Evolutionary conservation across 2,797 vertebrate species (phyloP), one percentile per base, ranked within the genome.

Genomic region (Pipistrellus pygmaeus): DNA sequence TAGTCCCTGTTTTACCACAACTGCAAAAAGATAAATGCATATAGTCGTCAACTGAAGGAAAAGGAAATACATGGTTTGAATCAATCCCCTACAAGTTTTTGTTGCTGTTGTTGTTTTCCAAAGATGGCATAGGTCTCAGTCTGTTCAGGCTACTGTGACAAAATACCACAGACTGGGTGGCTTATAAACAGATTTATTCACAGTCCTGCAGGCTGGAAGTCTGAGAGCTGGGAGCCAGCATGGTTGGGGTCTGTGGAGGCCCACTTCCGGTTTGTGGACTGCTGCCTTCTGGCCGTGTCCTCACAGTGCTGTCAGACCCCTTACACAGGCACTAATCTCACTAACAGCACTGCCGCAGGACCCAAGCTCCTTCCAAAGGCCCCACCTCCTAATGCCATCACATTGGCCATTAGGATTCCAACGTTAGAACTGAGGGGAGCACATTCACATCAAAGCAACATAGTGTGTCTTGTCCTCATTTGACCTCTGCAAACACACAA

Each of bases 11-110:
- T 89, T 83, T n/a, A 55, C 77, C 48, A 62, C 48, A 41, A 76
- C 75, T 91, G 21, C 17, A 69, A 91, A 90, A 93, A 93, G 51
- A 48, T 7, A 51, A 78, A 88, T 81, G 13, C 48, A n/a, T 38
- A 46, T 41, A 62, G 25, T 62, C 55, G 38, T 90, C 57, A 35
- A 46, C 3, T 72, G 71, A 85, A 92, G 41, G 81, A 69, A 94
- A 80, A 90, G 68, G 55, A 92, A 77, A 78, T 21, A 11, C 1
- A 13, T 87, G 46, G 11, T 38, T 95, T 66, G 25, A 72, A 72
- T 80, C 0, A 71, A 1, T 83, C 35, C 46, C 17, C 35, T 80
- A 32, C 1, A 48, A 46, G 21, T 57, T 30, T 3, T 64, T 62
- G 8, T 27, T 83, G 32, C 81, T 10, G 8, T 35, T 78, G 38